Evolutionary conservation across 2,888 invertebrate species (phyloP).

Genomic region (Molorchus minor): DNA sequence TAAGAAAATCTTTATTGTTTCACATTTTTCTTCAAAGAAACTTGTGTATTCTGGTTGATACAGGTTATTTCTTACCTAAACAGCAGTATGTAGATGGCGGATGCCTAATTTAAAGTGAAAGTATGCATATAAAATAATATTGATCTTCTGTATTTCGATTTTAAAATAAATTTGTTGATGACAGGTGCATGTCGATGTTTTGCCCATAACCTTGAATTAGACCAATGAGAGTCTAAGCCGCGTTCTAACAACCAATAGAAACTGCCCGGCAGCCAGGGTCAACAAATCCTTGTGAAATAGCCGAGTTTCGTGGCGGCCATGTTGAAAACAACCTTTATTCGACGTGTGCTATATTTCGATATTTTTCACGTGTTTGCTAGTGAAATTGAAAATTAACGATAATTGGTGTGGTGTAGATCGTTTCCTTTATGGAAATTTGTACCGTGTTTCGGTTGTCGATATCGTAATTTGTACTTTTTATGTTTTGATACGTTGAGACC

Average conservation of each 20-base stretch:
- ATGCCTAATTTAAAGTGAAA: background rate
- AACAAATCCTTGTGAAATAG: conserved; percentile 65
- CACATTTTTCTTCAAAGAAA: too few relatives aligned
- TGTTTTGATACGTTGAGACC: conserved; percentile 61
- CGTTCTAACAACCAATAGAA: conserved; percentile 59
- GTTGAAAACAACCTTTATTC: conserved; percentile 64
- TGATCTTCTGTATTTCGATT: background rate
- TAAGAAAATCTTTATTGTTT: background rate
- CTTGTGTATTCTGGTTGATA: background rate
- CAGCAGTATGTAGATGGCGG: background rate
- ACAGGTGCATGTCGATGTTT: conserved; percentile 64
- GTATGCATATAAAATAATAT: background rate
- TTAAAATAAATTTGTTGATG: conserved; percentile 45
- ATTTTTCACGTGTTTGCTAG: conserved; percentile 55
- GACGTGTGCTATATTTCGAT: conserved; percentile 61
- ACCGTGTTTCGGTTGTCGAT: conserved; percentile 47
- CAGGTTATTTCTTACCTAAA: background rate
- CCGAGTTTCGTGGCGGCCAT: conserved; percentile 64
- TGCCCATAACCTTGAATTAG: conserved; percentile 64
- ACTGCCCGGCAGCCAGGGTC: conserved; percentile 61
- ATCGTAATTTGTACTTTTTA: conserved; percentile 49
- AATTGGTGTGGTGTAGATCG: conserved; percentile 44
- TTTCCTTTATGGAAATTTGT: conserved; percentile 43
- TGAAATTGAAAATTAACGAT: conserved; percentile 43
- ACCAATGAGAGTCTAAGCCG: conserved; percentile 59